These are phyloP conservation scores for Dermatemys mawii DNA, from an alignment of 2,113 vertebrate species.

Conservation along the genomic window DNA sequence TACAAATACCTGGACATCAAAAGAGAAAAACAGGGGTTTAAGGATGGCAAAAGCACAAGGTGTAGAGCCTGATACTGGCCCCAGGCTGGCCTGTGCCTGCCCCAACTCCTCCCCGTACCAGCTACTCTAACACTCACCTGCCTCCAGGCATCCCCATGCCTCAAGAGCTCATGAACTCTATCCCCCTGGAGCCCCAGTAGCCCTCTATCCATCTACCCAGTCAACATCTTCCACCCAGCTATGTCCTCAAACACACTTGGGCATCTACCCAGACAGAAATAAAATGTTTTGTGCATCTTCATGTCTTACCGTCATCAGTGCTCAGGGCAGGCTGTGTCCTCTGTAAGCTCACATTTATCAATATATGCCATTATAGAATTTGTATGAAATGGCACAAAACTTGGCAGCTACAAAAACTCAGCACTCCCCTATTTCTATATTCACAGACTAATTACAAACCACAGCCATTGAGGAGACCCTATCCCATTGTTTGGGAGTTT, in stretches of 20 bases:
- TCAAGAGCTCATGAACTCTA: not conserved
- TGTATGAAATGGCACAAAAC: not conserved
- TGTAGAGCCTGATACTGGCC: not conserved
- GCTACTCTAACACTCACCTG: not conserved
- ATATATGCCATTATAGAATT: not conserved
- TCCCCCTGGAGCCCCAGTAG: not conserved
- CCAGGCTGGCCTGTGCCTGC: not conserved
- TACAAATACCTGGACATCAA: slow-evolving; percentile 90
- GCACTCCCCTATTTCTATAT: not conserved
- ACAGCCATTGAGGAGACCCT: not conserved
- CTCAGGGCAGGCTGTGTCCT: not conserved
- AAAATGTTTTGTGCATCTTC: not conserved
- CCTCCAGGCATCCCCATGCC: not conserved
- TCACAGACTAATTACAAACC: not conserved
- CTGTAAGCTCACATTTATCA: not conserved
- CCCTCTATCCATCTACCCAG: not conserved
- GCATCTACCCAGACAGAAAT: not conserved
- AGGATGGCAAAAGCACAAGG: slow-evolving; percentile 1
- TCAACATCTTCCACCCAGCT: not conserved
- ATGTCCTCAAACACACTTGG: not conserved
- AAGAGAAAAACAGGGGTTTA: not conserved
- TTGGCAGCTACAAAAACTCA: not conserved
- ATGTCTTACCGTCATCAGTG: not conserved
- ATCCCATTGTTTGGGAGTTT: not conserved
- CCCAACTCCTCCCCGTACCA: not conserved